Percentiles rank a stretch among this genome's conserved stretches.
Evolutionary conservation across 2,113 vertebrate genomes (phyloP).

Genomic region (Chloebia gouldiae): DNA sequence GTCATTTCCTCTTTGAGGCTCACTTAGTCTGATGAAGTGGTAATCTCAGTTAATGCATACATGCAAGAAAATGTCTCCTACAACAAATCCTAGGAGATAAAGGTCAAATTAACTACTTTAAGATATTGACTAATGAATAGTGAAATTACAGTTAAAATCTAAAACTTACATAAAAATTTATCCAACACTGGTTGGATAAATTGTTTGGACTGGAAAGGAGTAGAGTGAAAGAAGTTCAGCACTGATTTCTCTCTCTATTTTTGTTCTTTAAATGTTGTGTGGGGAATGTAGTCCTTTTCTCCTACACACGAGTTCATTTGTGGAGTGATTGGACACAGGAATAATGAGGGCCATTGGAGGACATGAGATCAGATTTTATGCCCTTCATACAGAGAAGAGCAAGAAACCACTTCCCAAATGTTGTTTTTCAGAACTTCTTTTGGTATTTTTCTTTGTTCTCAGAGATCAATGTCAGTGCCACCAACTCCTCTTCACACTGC

Average conservation of each 20-base stretch:
- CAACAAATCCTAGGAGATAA: not conserved
- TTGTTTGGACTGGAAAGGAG: not conserved
- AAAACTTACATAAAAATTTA: not conserved
- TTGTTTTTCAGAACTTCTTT: not conserved
- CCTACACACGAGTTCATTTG: not conserved
- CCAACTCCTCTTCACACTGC: conserved; percentile 94
- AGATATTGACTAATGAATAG: not conserved
- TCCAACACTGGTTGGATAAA: not conserved
- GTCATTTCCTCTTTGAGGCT: not conserved
- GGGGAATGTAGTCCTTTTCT: not conserved
- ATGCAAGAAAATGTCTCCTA: not conserved
- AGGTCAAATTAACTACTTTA: not conserved
- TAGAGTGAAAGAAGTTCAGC: not conserved
- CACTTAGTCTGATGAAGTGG: not conserved
- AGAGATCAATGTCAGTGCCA: conserved; percentile 94
- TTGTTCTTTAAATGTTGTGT: not conserved
- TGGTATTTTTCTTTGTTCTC: conserved; percentile 16
- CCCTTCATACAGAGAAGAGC: not conserved
- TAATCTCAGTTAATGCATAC: not conserved
- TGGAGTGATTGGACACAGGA: not conserved
- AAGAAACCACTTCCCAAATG: not conserved
- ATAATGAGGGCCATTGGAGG: not conserved
- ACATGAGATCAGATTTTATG: not conserved
- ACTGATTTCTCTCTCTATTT: not conserved
- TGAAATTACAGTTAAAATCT: not conserved